Base-by-base conservation (phyloP, 1,140 invertebrate genomes). In the Brachionus manjavacas region DNA sequence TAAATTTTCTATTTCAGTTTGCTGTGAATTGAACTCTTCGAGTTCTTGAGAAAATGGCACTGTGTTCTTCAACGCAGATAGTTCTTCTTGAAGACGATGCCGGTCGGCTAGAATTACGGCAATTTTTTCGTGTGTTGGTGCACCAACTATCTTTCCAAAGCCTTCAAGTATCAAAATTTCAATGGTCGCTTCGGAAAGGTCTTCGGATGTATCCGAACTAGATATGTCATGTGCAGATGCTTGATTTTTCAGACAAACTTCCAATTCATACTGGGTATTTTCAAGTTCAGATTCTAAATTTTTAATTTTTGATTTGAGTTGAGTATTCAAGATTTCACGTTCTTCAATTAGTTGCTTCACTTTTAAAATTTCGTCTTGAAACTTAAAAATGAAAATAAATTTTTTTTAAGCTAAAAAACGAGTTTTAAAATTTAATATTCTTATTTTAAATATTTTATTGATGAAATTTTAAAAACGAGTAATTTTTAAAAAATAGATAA, bases 161-260 rank as follows among this genome's bases (percentile, higher is more conserved):
- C 79, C 79, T 68, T 81, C 79, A 6, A 81, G n/a, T 23, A 81
- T 46, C 31, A 81, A 25, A 52, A 81, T 81, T 81, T 81, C 79
- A 7, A 81, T 81, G 6, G 79, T 81, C 12, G 79, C 31, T 81
- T 81, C 79, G 12, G 79, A 81, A 31, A 81, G 31, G 11, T 81
- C 72, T 12, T 76, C 79, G 6, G 68, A 72, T 16, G 68, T 72
- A 31, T 72, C 68, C 31, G 68, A 72, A 16, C 68, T 72, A 41
- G 68, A 72, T 8, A 41, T 72, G 16, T 72, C 68, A 72, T 72
- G 14, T 23, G n/a, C 16, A 9, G 31, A 11, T 43, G 31, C 12
- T 39, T 72, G 68, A 49, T 76, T 76, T 76, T 76, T 76, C 1
- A 76, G 46, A 49, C 72, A 76, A 11, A 76, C 41, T 31, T 76